Evolutionary conservation across 2,113 vertebrate genomes (phyloP).

Genomic region (Leptodactylus fuscus): DNA sequence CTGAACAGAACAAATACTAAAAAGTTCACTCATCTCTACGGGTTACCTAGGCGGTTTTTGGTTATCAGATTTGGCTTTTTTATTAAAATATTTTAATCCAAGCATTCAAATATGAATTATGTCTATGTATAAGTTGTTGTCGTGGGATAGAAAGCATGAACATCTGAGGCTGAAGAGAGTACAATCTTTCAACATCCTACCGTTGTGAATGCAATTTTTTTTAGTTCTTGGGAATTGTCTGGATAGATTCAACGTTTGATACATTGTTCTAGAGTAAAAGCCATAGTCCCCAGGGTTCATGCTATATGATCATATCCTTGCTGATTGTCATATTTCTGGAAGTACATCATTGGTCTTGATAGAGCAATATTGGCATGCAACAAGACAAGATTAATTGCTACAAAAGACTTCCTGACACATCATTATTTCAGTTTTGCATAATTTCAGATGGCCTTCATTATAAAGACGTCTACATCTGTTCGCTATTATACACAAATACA

Average conservation of each 20-base stretch:
- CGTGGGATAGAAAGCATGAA: background rate
- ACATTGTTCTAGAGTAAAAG: background rate
- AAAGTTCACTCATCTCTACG: no score
- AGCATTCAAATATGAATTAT: background rate
- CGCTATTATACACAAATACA: slow-evolving; percentile 65
- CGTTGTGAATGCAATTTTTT: background rate
- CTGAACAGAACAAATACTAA: no score
- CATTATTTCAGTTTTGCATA: slow-evolving; percentile 70
- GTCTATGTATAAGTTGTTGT: background rate
- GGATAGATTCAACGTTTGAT: background rate
- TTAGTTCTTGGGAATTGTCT: background rate
- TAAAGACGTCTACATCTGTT: slow-evolving; percentile 67
- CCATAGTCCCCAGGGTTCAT: background rate
- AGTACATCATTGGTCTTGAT: slow-evolving; percentile 54
- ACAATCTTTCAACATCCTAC: slow-evolving; percentile 2
- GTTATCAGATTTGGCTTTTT: background rate
- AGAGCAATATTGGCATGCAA: slow-evolving; percentile 62
- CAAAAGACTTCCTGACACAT: slow-evolving; percentile 65
- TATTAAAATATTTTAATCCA: background rate
- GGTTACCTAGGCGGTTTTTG: background rate
- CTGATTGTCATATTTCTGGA: slow-evolving; percentile 62
- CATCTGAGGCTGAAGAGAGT: background rate
- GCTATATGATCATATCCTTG: slow-evolving; percentile 7
- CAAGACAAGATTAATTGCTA: slow-evolving; percentile 65
- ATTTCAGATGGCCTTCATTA: slow-evolving; percentile 68